These are phyloP conservation scores for Clarias pachynema DNA, from an alignment of 2,797 vertebrate species.

Conservation along the genomic window DNA sequence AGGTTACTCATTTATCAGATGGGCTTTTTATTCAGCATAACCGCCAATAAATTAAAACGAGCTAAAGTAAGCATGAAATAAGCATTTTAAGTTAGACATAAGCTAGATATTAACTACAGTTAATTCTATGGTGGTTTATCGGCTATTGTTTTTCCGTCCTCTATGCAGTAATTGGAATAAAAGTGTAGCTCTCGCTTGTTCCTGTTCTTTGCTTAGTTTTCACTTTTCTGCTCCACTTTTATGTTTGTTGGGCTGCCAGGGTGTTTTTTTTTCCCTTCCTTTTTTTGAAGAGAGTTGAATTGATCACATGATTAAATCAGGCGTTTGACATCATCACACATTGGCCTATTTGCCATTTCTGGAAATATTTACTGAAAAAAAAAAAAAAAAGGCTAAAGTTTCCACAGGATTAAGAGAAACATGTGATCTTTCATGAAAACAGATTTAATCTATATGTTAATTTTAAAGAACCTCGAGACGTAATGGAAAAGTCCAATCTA, in stretches of 20 bases:
- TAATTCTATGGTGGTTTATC: neutral
- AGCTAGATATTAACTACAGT: constrained; percentile 12
- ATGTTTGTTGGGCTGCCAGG: constrained; percentile 2
- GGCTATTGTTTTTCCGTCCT: neutral
- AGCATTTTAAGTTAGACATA: constrained; percentile 17
- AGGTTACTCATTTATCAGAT: constrained; percentile 10
- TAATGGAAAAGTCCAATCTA: constrained; percentile 28
- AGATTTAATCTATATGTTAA: constrained; percentile 39
- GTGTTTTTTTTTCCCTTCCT: neutral
- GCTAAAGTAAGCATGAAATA: constrained; percentile 20
- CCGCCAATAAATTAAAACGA: constrained; percentile 8
- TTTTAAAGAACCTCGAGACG: constrained; percentile 7
- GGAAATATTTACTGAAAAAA: constrained; percentile 17
- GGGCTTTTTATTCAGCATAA: constrained; percentile 23
- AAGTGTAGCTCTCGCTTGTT: neutral
- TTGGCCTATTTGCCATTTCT: constrained; percentile 4
- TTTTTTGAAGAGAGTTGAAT: constrained; percentile 1
- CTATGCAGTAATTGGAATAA: neutral
- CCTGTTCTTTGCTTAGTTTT: constrained; percentile 26
- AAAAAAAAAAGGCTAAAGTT: neutral
- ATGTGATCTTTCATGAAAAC: constrained; percentile 22
- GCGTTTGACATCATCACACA: constrained; percentile 9
- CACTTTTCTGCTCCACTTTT: constrained; percentile 21
- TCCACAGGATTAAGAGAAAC: neutral
- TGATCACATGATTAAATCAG: constrained; percentile 21